These are phyloP conservation scores for Hippocampus mohnikei DNA, from an alignment of 2,113 vertebrate genomes.

Conservation along the genomic window DNA sequence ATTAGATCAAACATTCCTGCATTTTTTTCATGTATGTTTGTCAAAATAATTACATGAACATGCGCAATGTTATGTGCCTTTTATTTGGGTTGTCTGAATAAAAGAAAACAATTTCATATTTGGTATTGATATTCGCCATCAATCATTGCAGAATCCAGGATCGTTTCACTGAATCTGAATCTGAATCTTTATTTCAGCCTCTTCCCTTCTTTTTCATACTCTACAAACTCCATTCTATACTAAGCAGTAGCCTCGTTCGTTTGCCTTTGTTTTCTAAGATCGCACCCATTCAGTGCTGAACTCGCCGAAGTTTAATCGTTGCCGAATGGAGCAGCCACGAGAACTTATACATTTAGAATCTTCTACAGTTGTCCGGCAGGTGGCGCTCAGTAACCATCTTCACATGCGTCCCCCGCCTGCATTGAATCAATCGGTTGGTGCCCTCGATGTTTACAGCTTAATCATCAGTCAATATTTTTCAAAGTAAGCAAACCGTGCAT, in stretches of 20 bases:
- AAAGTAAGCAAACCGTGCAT: not conserved
- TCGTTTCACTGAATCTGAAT: too few species aligned
- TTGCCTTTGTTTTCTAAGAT: too few species aligned
- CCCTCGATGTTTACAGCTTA: not conserved
- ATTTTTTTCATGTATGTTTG: slow-evolving; percentile 97
- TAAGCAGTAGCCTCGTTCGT: too few species aligned
- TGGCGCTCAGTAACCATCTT: not conserved
- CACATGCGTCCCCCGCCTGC: not conserved
- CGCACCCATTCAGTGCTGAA: too few species aligned
- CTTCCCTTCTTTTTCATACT: not conserved
- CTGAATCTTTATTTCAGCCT: too few species aligned
- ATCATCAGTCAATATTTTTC: not conserved
- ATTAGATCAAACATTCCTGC: slow-evolving; percentile 98
- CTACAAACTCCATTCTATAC: not conserved
- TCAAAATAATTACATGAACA: slow-evolving; percentile 99
- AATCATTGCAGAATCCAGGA: not conserved
- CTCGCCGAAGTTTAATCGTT: too few species aligned
- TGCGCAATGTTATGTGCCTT: slow-evolving; percentile 98
- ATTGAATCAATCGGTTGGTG: not conserved
- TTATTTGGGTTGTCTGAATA: slow-evolving; percentile 99
- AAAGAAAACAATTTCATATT: slow-evolving; percentile 86
- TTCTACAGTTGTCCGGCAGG: not conserved
- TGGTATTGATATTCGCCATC: slow-evolving; percentile 11
- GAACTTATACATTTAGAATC: too few species aligned
- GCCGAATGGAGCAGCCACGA: too few species aligned